Conservation (phyloP, 2,113 vertebrate species). For the Amblyornis subalaris region DNA sequence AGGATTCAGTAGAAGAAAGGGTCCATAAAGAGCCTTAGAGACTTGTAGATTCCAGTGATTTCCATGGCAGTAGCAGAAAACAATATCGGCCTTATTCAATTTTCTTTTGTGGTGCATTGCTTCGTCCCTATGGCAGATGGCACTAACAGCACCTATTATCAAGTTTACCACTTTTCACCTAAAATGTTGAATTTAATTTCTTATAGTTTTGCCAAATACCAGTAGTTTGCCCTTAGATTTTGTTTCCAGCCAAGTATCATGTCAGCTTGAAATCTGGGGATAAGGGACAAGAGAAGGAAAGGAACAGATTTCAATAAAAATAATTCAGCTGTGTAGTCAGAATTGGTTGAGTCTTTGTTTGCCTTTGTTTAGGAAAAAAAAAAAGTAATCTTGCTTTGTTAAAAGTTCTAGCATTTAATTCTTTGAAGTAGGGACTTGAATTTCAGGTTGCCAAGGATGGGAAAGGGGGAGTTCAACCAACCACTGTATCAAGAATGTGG, state of each 20-base stretch:
- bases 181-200: background rate
- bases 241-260: background rate
- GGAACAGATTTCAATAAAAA: background rate
- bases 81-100: background rate
- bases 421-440: background rate
- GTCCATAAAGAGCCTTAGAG: constrained; percentile 15
- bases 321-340: background rate
- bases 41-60: constrained; percentile 24
- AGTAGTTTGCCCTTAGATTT: background rate
- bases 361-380: background rate
- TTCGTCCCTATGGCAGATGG: background rate
- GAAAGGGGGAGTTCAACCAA: background rate
- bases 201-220: background rate
- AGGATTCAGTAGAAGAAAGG: constrained; percentile 21
- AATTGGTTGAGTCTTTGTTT: background rate
- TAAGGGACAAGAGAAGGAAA: background rate
- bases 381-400: background rate
- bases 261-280: background rate
- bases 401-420: background rate
- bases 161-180: background rate
- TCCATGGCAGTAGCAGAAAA: constrained; percentile 24
- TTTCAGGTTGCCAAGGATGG: background rate
- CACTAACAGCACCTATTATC: background rate
- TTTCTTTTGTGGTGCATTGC: background rate
- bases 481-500: background rate